Percentiles rank a stretch among this genome's conserved stretches.
Conservation (phyloP, 2,888 invertebrate species). For the Ceriagrion tenellum region DNA sequence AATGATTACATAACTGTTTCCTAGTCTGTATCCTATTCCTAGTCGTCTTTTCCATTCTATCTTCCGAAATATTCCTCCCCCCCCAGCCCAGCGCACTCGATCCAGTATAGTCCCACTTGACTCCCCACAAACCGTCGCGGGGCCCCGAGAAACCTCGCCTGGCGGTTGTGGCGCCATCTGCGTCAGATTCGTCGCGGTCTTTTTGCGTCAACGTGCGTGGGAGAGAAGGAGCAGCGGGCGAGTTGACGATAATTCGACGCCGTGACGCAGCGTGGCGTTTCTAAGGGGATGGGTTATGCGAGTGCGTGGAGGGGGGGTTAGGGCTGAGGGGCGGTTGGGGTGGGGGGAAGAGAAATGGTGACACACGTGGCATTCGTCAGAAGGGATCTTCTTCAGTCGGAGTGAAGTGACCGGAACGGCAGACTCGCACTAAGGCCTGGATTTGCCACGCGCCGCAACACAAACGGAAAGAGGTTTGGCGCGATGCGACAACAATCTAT, state of each 20-base stretch:
- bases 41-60: no score
- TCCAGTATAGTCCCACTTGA: no score
- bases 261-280: not conserved
- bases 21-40: no score
- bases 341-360: not conserved
- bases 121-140: not conserved
- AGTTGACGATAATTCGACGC: not conserved
- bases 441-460: not conserved
- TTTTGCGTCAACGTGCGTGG: not conserved
- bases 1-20: no score
- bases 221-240: not conserved
- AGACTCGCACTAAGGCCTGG: not conserved
- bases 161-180: not conserved
- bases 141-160: not conserved
- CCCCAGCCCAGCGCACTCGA: no score
- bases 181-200: conserved; percentile 18
- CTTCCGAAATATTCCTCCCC: no score
- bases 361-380: not conserved
- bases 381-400: not conserved
- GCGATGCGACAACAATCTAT: no score
- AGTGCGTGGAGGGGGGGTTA: not conserved
- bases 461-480: no score
- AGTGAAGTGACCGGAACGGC: not conserved
- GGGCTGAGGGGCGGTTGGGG: no score
- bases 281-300: not conserved